Evolutionary conservation across 2,888 invertebrate species (phyloP).

Genomic region (Asteroscopus sphinx): DNA sequence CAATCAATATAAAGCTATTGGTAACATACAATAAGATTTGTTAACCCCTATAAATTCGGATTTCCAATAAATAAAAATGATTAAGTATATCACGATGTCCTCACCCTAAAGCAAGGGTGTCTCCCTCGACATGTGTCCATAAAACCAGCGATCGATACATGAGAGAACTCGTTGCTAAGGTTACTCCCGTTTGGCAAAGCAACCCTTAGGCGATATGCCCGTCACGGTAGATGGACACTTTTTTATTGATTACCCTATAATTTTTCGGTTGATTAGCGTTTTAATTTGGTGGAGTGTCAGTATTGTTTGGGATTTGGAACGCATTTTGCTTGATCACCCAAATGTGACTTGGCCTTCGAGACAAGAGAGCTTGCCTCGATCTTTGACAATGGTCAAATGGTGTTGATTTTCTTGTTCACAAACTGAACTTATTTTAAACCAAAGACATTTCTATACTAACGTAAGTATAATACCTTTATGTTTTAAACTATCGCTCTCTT

Average conservation of each 20-base stretch:
- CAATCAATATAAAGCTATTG: background rate
- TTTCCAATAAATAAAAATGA: slow-evolving; percentile 1
- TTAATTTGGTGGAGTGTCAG: background rate
- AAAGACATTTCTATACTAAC: too few relatives aligned
- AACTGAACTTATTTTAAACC: too few relatives aligned
- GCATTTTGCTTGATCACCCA: background rate
- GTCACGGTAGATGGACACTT: slow-evolving; percentile 40
- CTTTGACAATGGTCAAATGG: too few relatives aligned
- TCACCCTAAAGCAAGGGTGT: slow-evolving; percentile 53
- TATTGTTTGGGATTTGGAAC: background rate
- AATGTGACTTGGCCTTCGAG: too few relatives aligned
- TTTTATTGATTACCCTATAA: slow-evolving; percentile 27
- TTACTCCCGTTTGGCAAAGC: slow-evolving; percentile 49
- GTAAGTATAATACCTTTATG: too few relatives aligned
- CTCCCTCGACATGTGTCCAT: slow-evolving; percentile 52
- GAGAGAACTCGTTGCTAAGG: slow-evolving; percentile 60
- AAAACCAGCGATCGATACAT: slow-evolving; percentile 62
- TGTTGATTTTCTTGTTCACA: too few relatives aligned
- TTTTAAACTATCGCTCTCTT: too few relatives aligned
- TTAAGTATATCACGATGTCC: slow-evolving; percentile 3
- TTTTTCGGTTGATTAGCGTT: slow-evolving; percentile 15
- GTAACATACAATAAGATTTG: background rate
- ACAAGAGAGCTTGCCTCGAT: too few relatives aligned
- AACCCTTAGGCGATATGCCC: slow-evolving; percentile 29
- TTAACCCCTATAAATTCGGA: background rate